phyloP scores from a whole-genome alignment of 2,797 vertebrate genomes.

The Neosilurus mollespiculum region DNA sequence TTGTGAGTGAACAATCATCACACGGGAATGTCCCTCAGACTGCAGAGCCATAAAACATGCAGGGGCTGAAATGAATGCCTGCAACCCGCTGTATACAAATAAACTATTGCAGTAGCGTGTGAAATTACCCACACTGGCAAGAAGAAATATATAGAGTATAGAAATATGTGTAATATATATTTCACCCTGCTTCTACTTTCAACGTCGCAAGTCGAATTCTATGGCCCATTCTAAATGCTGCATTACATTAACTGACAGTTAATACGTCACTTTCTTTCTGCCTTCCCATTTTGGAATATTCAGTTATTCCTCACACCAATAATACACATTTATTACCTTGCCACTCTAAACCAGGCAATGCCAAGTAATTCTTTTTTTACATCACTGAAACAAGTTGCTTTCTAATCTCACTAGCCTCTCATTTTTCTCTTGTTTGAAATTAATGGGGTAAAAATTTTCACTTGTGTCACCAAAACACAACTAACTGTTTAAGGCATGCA shows the following conservation, averaged over 20 bases:
- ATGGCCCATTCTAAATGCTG: background rate
- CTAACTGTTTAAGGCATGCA: no score
- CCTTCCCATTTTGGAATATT: no score
- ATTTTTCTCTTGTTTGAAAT: no score
- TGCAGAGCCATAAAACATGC: background rate
- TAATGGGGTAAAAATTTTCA: no score
- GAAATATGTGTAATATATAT: background rate
- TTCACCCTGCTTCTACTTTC: background rate
- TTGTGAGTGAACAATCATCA: background rate
- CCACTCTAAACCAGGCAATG: background rate
- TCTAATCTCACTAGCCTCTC: no score
- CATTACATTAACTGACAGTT: background rate
- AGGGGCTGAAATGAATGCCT: slow-evolving; percentile 6
- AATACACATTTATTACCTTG: background rate
- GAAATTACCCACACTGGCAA: slow-evolving; percentile 1
- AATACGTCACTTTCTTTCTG: background rate
- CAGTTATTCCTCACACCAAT: background rate
- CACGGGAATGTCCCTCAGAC: background rate
- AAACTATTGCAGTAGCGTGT: slow-evolving; percentile 7
- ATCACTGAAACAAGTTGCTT: no score
- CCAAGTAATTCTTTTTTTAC: background rate
- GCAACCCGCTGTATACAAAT: background rate
- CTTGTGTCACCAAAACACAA: no score
- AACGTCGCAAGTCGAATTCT: background rate
- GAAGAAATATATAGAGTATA: no score